Conservation (phyloP, 2,113 vertebrate genomes). For the Nothoprocta perdicaria region DNA sequence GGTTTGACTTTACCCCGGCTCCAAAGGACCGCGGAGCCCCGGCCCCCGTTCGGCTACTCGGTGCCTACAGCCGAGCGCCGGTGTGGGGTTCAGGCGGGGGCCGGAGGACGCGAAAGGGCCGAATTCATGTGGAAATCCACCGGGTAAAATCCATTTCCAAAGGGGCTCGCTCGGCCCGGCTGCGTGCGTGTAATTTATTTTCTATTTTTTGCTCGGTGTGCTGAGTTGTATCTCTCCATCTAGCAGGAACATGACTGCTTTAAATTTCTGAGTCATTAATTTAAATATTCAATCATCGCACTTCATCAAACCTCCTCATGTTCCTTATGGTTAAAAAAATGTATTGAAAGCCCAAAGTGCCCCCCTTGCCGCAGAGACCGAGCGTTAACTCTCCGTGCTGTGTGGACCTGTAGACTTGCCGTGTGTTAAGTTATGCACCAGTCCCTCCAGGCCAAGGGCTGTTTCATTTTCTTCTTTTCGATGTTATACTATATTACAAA, state of each 20-base stretch:
- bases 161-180: neutral
- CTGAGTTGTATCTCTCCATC: neutral
- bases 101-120: neutral
- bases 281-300: neutral
- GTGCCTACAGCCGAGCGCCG: neutral
- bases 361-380: neutral
- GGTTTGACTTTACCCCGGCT: no score
- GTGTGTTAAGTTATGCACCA: rapidly evolving
- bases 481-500: rapidly evolving
- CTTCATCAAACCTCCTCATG: neutral
- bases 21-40: no score
- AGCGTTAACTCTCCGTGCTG: neutral
- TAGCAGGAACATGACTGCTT: neutral
- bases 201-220: rapidly evolving
- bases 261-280: constrained; percentile 32
- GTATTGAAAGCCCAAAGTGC: neutral
- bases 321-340: neutral
- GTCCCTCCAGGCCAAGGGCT: neutral
- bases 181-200: neutral
- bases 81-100: neutral
- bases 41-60: neutral
- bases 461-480: rapidly evolving
- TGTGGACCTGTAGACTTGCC: rapidly evolving
- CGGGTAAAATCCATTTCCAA: neutral
- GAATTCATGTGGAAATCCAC: neutral